A percentile compares a stretch with the other conserved stretches of the same genome.
These are phyloP conservation scores for Heliconius cydno DNA, from an alignment of 2,888 invertebrate genomes.

Conservation along the genomic window DNA sequence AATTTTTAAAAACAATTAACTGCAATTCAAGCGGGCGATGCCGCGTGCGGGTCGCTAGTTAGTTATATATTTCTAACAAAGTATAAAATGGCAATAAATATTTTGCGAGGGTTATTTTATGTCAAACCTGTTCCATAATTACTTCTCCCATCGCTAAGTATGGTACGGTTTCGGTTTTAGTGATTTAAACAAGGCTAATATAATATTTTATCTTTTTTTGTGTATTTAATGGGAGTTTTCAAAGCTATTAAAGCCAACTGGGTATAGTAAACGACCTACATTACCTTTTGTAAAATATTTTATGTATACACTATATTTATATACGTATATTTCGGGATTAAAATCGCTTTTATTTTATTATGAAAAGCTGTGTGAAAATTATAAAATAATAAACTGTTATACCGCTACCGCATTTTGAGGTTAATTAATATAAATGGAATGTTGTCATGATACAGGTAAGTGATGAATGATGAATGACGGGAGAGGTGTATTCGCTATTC, in stretches of 20 bases:
- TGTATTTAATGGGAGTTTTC: slow-evolving; percentile 12
- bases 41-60: too few relatives aligned
- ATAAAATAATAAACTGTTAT: slow-evolving; percentile 13
- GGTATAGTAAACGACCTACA: neutral
- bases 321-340: slow-evolving; percentile 1
- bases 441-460: slow-evolving; percentile 3
- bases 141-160: neutral
- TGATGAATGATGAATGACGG: neutral
- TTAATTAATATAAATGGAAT: slow-evolving; percentile 29
- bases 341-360: slow-evolving; percentile 6
- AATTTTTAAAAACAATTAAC: too few relatives aligned
- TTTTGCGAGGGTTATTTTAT: too few relatives aligned
- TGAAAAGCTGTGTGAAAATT: slow-evolving; percentile 6
- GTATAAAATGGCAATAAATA: too few relatives aligned
- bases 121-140: neutral
- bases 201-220: neutral
- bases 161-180: neutral
- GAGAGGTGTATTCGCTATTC: neutral
- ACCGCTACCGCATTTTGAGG: slow-evolving; percentile 6
- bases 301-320: slow-evolving; percentile 9
- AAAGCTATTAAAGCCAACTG: slow-evolving; percentile 6
- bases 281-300: slow-evolving; percentile 6
- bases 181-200: neutral
- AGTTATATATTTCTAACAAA: too few relatives aligned
- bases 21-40: too few relatives aligned